Percentiles rank a stretch among this genome's conserved stretches.
Evolutionary conservation across 2,113 vertebrate species (phyloP).

Genomic region (Nannospalax galili): DNA sequence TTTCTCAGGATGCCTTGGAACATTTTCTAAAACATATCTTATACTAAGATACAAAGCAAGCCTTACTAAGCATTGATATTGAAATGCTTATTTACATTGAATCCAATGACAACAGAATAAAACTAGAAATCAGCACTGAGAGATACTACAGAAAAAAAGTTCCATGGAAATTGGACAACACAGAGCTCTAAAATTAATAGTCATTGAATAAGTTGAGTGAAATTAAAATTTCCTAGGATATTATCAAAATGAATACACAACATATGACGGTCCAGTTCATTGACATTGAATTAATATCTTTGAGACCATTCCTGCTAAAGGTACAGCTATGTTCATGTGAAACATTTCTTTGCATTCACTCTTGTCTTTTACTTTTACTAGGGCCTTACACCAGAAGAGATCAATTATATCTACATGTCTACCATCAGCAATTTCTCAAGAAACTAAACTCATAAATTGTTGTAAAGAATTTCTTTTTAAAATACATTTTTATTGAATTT

Average conservation of each 20-base stretch:
- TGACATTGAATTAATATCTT: background rate
- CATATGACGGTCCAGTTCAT: background rate
- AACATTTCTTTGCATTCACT: background rate
- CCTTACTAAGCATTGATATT: background rate
- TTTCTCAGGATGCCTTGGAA: background rate
- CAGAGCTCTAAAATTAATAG: too few species aligned
- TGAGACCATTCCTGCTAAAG: background rate
- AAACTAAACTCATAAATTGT: background rate
- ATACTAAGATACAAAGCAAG: background rate
- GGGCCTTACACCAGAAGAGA: background rate
- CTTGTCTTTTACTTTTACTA: background rate
- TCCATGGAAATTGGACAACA: too few species aligned
- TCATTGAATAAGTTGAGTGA: too few species aligned
- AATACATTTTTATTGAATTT: too few species aligned
- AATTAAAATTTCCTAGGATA: background rate
- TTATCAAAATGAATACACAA: background rate
- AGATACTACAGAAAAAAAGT: background rate
- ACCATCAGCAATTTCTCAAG: background rate
- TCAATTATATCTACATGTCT: background rate
- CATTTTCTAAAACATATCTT: background rate
- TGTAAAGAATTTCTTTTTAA: background rate
- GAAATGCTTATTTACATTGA: background rate
- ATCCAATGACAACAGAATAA: background rate
- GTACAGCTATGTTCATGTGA: background rate
- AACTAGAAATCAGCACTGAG: background rate